phyloP scores from a whole-genome alignment of 2,797 vertebrate species.

The Notamacropus eugenii region DNA sequence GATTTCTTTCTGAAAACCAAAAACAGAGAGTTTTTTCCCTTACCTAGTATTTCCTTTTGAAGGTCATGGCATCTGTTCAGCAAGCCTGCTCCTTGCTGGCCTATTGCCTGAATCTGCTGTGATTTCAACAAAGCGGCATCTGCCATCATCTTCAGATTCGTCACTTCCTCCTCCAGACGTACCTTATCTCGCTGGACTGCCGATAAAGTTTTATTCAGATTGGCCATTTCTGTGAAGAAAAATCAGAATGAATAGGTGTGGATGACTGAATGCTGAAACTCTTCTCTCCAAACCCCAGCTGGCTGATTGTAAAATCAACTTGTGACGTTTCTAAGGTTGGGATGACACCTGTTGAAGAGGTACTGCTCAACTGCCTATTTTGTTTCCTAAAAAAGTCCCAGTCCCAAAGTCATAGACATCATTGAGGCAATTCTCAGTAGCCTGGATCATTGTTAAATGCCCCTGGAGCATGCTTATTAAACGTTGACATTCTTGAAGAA shows the following conservation, averaged over 20 bases:
- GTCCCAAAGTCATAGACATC: slow-evolving; percentile 14
- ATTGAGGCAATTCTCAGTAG: slow-evolving; percentile 10
- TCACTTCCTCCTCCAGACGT: slow-evolving; percentile 84
- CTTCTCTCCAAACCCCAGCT: slow-evolving; percentile 1
- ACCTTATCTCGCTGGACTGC: slow-evolving; percentile 80
- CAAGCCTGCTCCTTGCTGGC: slow-evolving; percentile 82
- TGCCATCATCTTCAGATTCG: slow-evolving; percentile 77
- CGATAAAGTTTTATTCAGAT: slow-evolving; percentile 82
- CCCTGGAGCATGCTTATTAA: slow-evolving; percentile 32
- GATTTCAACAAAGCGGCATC: slow-evolving; percentile 80
- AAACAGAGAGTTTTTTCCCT: slow-evolving; percentile 52
- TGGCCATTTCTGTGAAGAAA: slow-evolving; percentile 84
- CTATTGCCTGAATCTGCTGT: slow-evolving; percentile 84
- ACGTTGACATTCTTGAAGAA: slow-evolving; percentile 39
- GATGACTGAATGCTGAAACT: neutral
- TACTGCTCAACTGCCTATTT: slow-evolving; percentile 37
- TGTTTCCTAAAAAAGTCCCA: slow-evolving; percentile 31
- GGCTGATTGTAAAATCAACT: slow-evolving; percentile 46
- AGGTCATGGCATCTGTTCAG: slow-evolving; percentile 83
- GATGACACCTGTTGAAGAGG: slow-evolving; percentile 30
- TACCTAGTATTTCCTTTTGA: slow-evolving; percentile 85
- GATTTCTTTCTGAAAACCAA: slow-evolving; percentile 5
- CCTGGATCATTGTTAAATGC: slow-evolving; percentile 44
- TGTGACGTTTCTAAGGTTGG: slow-evolving; percentile 20
- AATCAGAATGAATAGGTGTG: slow-evolving; percentile 40